Base-by-base conservation (phyloP, 2,113 vertebrate species). In the Tetraodon nigroviridis region DNA sequence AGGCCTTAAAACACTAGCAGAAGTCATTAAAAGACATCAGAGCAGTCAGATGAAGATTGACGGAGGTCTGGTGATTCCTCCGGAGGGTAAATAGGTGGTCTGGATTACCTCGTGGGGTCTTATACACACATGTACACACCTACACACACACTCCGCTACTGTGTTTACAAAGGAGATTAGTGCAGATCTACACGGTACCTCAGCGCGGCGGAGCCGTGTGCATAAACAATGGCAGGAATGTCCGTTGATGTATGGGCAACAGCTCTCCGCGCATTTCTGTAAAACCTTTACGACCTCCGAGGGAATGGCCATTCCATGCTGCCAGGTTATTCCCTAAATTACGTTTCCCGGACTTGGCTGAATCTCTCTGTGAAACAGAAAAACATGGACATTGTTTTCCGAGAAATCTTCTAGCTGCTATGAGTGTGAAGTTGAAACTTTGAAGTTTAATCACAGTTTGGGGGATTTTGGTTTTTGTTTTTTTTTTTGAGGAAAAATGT, bases 141-240 rank as follows among this genome's bases (percentile, higher is more conserved):
- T 53, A 53, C 63, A 40, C 29, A 56, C 57, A 56, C 29, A 56
- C 57, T 51, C 44, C 22, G 51, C 49, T 22, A 37, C 46, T 65
- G 72, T 84, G 83, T 85, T 84, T 86, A 86, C 51, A 79, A 15
- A 76, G 64, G 54, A 80, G 80, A 85, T 78, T 79, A 81, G 67
- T 67, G 64, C 56, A 29, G 76, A 74, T 88, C 80, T 73, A 80
- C 53, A 71, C 73, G 52, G 76, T 84, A 69, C 81, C 78, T 75
- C 73, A 63, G 55, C 0, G 24, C 44, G 61, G 54, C 69, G 62
- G 57, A 54, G 56, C 73, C 72, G 67, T 27, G 71, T 71, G 79
- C 77, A 67, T 69, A 81, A 82, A 87, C 70, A 18, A 80, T 56
- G 51, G 72, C 71, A 70, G 51, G 71, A 79, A 79, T 81, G 76